These are phyloP conservation scores for Emydoidea blandingii DNA, from an alignment of 2,797 vertebrate species.

Conservation along the genomic window DNA sequence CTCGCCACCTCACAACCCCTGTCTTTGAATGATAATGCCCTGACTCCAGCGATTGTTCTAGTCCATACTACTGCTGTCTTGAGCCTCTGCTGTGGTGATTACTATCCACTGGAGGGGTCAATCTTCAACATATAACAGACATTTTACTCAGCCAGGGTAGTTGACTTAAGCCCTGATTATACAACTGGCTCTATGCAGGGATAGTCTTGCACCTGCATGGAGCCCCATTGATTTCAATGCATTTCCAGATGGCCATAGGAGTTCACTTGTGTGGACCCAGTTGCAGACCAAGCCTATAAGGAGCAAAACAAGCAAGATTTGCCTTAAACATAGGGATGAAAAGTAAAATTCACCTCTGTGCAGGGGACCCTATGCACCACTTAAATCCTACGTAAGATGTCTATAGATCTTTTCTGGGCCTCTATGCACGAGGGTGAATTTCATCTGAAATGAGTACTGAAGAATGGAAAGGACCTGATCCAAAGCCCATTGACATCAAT, in stretches of 20 bases:
- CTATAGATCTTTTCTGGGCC: not conserved
- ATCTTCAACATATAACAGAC: slow-evolving; percentile 28
- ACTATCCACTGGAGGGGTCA: slow-evolving; percentile 12
- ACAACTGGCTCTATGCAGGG: not conserved
- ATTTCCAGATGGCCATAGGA: not conserved
- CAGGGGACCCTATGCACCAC: not conserved
- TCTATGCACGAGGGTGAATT: not conserved
- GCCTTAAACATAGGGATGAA: slow-evolving; percentile 28
- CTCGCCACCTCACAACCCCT: not conserved
- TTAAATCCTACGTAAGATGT: not conserved
- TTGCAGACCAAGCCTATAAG: slow-evolving; percentile 8
- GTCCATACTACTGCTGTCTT: not conserved
- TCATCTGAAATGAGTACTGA: not conserved
- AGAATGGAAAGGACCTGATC: not conserved
- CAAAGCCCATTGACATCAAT: not conserved
- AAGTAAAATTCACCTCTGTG: not conserved
- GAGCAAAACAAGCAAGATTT: slow-evolving; percentile 16
- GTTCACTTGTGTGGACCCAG: not conserved
- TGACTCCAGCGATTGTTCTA: slow-evolving; percentile 16
- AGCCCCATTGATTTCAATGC: not conserved
- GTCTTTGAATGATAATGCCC: not conserved
- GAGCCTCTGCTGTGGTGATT: slow-evolving; percentile 8
- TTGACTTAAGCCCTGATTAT: slow-evolving; percentile 29
- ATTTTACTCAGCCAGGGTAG: slow-evolving; percentile 23
- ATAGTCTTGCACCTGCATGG: not conserved